Percentiles rank a stretch among this genome's conserved stretches.
Evolutionary conservation across 2,888 invertebrate species (phyloP).

Genomic region (Rugalucina vietnamica): DNA sequence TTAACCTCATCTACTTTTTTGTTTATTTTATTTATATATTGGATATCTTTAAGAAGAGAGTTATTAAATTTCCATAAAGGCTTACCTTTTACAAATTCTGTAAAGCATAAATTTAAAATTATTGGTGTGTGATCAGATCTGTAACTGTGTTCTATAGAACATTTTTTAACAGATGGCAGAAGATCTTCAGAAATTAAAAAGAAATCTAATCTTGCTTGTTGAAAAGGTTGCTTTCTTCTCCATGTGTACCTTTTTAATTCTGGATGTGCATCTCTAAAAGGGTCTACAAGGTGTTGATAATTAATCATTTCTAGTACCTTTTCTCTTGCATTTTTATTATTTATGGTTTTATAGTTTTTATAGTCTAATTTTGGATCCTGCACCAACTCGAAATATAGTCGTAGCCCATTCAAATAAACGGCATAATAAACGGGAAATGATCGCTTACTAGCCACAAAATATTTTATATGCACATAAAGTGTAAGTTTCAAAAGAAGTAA

Average conservation of each 20-base stretch:
- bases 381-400: background rate
- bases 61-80: slow-evolving; percentile 7
- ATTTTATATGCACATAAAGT: too few species aligned
- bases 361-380: background rate
- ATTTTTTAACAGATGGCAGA: background rate
- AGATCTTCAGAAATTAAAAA: slow-evolving; percentile 6
- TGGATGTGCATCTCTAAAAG: background rate
- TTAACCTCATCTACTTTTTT: slow-evolving; percentile 4
- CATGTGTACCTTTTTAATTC: slow-evolving; percentile 5
- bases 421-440: too few species aligned
- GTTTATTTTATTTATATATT: slow-evolving; percentile 13
- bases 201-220: slow-evolving; percentile 13
- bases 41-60: background rate
- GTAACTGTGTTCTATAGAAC: background rate
- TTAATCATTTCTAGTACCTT: slow-evolving; percentile 2
- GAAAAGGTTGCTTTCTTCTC: slow-evolving; percentile 1
- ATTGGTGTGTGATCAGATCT: slow-evolving; percentile 8
- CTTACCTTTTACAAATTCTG: background rate
- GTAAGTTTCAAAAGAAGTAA: too few species aligned
- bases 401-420: too few species aligned
- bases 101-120: background rate
- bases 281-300: background rate
- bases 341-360: slow-evolving; percentile 4
- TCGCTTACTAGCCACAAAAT: too few species aligned
- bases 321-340: slow-evolving; percentile 9